Percentiles rank a stretch among this genome's conserved stretches.
Conservation (phyloP, 2,113 vertebrate genomes). For the Emydura subglobosa region DNA sequence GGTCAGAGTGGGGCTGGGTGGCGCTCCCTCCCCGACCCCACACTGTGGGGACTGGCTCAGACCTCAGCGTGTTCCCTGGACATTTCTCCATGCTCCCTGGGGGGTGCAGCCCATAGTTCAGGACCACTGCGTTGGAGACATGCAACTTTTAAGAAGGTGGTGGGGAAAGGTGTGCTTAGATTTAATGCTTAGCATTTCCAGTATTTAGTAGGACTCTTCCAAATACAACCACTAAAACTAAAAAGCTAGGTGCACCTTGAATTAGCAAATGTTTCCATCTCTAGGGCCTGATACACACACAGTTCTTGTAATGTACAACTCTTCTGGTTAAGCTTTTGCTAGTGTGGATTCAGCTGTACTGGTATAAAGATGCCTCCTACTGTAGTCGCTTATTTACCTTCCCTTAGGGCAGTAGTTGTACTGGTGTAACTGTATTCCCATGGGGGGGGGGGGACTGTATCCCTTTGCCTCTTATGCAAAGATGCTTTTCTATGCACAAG, state of each 20-base stretch:
- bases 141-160: not conserved
- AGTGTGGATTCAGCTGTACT: not conserved
- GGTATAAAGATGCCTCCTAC: not conserved
- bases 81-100: no score
- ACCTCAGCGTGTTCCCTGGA: no score
- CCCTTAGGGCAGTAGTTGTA: not conserved
- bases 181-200: not conserved
- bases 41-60: no score
- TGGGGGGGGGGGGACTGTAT: not conserved
- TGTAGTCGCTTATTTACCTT: not conserved
- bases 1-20: no score
- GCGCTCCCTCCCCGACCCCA: no score
- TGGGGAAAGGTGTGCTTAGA: not conserved
- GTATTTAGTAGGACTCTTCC: not conserved
- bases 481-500: not conserved
- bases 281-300: not conserved
- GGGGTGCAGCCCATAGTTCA: no score
- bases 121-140: not conserved
- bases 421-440: not conserved
- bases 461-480: not conserved
- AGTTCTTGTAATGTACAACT: constrained; percentile 15
- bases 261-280: not conserved
- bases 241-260: not conserved
- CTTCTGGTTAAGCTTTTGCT: not conserved
- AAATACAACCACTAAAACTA: not conserved